Evolutionary conservation across 2,113 vertebrate species (phyloP).

Genomic region (Gallinago media): DNA sequence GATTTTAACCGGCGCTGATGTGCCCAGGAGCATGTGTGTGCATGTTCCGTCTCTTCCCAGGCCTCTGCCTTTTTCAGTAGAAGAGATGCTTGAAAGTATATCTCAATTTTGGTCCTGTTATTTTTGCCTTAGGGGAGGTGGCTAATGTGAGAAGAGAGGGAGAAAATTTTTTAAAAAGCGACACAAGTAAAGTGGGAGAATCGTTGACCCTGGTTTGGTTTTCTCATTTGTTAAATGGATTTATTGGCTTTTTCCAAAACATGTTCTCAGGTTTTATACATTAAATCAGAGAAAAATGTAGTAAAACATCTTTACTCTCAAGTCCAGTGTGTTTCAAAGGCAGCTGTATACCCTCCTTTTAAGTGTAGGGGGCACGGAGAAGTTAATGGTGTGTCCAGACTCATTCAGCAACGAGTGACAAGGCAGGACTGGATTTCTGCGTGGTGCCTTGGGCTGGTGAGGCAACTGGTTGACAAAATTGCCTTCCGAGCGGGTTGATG

Average conservation of each 20-base stretch:
- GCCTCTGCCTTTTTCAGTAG: background rate
- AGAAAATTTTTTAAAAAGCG: background rate
- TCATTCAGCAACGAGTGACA: background rate
- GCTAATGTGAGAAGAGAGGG: background rate
- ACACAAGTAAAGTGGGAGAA: background rate
- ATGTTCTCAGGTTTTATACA: background rate
- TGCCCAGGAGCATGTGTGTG: background rate
- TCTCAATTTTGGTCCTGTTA: background rate
- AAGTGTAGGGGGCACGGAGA: background rate
- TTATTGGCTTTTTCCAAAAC: background rate
- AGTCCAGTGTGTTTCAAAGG: background rate
- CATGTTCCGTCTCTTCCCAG: background rate
- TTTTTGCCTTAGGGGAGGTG: background rate
- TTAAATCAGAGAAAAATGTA: background rate
- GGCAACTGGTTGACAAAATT: background rate
- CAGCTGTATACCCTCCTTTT: background rate
- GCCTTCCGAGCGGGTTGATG: fast-evolving
- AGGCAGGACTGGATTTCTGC: background rate
- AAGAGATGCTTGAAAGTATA: background rate
- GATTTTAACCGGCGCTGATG: background rate
- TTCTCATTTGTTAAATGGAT: background rate
- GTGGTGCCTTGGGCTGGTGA: background rate
- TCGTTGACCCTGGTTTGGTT: background rate
- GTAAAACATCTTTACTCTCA: background rate
- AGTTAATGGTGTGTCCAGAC: background rate